These are phyloP conservation scores for Calcarius lapponicus DNA, from an alignment of 2,797 vertebrate genomes.

Conservation along the genomic window DNA sequence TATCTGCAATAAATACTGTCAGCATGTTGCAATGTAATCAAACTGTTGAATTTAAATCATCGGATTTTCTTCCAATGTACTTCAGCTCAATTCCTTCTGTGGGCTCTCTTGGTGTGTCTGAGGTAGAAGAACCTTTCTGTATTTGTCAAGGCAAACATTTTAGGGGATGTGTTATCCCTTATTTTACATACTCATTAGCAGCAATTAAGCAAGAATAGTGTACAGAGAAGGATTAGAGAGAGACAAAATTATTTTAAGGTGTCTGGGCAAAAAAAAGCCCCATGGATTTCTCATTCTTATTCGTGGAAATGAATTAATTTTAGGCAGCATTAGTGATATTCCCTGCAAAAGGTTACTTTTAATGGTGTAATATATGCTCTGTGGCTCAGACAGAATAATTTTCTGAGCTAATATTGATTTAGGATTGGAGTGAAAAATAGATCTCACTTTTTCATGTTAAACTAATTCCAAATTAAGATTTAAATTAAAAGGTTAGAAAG, in stretches of 20 bases:
- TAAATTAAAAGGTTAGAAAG: constrained; percentile 30
- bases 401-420: background rate
- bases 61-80: background rate
- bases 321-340: background rate
- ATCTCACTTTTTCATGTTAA: constrained; percentile 14
- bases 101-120: background rate
- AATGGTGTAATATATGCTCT: background rate
- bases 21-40: background rate
- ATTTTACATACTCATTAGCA: background rate
- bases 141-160: background rate
- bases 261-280: accelerated
- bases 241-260: background rate
- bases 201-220: background rate
- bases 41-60: background rate
- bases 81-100: background rate
- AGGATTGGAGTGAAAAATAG: constrained; percentile 31
- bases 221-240: background rate
- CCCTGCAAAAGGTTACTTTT: background rate
- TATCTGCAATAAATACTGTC: background rate
- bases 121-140: background rate
- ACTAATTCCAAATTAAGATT: constrained; percentile 16
- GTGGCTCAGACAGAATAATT: background rate
- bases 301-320: background rate
- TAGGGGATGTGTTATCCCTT: background rate
- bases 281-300: background rate